Base-by-base conservation (phyloP, 92 coral and sea anemone genomes). In the Phymanthus crucifer region DNA sequence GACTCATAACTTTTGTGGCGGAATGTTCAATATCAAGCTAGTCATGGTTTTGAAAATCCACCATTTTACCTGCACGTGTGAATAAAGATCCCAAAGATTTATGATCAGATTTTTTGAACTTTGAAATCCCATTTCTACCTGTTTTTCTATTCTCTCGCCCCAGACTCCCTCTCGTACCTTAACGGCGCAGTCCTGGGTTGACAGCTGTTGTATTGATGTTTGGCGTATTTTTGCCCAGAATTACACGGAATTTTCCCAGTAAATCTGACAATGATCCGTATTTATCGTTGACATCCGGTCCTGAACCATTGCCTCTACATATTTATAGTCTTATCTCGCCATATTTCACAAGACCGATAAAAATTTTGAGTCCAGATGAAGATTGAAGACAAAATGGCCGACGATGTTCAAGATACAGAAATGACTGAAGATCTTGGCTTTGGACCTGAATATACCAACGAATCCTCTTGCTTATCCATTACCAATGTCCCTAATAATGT, bases 401-500 rank as follows among this genome's bases (percentile, higher is more conserved):
- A 32, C 57, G 72, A 36, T 13, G 45, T 19, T 32, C 36, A 72
- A 29, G 75, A 79, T 9, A 69, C 75, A 48, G 83, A 79, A 70
- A 79, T 70, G 74, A 35, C 70, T 50, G 83, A 70, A 37, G 86
- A 82, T 34, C 14, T 29, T 32, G 64, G 34, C 34, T 61, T 23
- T 56, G 64, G 17, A 24, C 64, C 69, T 26, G 32, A 58, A 35
- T 17, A 48, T 24, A 69, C 65, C 18, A 73, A 74, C 45, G 45
- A 50, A 1, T 70, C 85, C 6, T 87, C 91, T 65, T 86, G 97
- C 91, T 76, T 96, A 72, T 93, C 96, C 32, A 85, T 96, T 7
- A 96, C 99, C 27, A 91, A 96, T 67, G 88, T 93, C 21, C 99
- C 99, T 16, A 81, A 35, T 14, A 84, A 40, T 71, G 95, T 96